Evolutionary conservation across 2,113 vertebrate genomes (phyloP).

Genomic region (pig (Sus scrofa)): T2T-Sscrofa CM000824.6:52350501-52351000

Average conservation of each 20-base stretch:
- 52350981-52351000: neutral
- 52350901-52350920: neutral
- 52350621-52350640: constrained; percentile 27
- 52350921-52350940: neutral
- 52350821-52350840: neutral
- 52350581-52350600: neutral
- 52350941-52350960: neutral
- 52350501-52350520: neutral
- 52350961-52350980: neutral
- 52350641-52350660: neutral
- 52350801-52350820: neutral
- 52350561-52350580: neutral
- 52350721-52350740: neutral
- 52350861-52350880: neutral
- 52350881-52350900: neutral
- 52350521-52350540: neutral
- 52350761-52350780: neutral
- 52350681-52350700: neutral
- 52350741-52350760: neutral
- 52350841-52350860: neutral
- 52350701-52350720: neutral
- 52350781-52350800: neutral
- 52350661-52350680: neutral
- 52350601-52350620: neutral
- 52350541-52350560: neutral